Percentiles rank a stretch among this genome's conserved stretches.
Evolutionary conservation across 2,797 vertebrate genomes (phyloP).

Genomic region (Clangula hyemalis): DNA sequence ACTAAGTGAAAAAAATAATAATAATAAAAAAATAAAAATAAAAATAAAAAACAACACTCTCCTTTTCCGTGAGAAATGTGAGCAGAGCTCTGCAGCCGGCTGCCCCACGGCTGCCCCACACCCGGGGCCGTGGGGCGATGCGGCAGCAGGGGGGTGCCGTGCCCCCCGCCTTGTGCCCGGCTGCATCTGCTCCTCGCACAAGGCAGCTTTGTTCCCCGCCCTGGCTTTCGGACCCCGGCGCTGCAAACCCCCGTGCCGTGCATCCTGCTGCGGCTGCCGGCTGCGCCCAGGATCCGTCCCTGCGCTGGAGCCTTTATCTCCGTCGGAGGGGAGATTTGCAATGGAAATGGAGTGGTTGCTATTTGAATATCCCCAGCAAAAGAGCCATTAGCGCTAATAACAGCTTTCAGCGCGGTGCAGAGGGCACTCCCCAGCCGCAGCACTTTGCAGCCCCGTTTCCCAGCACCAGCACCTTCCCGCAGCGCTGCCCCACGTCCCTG

Average conservation of each 20-base stretch:
- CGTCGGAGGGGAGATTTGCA: neutral
- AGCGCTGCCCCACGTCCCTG: neutral
- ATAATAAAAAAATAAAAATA: too few species aligned
- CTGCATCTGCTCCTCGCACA: neutral
- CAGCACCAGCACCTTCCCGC: neutral
- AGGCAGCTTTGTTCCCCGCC: neutral
- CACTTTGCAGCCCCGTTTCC: neutral
- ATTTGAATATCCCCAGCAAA: constrained; percentile 14
- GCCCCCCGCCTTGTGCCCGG: neutral
- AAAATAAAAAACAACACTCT: neutral
- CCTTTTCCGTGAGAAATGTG: neutral
- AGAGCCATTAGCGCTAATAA: constrained; percentile 57
- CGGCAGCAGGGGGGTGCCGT: neutral
- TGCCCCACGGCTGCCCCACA: neutral
- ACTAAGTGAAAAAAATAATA: neutral
- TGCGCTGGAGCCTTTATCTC: neutral
- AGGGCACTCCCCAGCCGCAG: constrained; percentile 43
- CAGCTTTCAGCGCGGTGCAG: constrained; percentile 48
- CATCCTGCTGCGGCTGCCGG: neutral
- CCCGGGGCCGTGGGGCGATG: neutral
- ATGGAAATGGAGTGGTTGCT: constrained; percentile 17
- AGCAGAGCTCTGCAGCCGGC: neutral
- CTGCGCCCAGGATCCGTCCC: neutral
- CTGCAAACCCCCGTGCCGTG: neutral
- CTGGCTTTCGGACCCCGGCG: neutral